These are phyloP conservation scores for Chinchilla lanigera DNA, from an alignment of 2,113 vertebrate genomes.

Conservation along the genomic window DNA sequence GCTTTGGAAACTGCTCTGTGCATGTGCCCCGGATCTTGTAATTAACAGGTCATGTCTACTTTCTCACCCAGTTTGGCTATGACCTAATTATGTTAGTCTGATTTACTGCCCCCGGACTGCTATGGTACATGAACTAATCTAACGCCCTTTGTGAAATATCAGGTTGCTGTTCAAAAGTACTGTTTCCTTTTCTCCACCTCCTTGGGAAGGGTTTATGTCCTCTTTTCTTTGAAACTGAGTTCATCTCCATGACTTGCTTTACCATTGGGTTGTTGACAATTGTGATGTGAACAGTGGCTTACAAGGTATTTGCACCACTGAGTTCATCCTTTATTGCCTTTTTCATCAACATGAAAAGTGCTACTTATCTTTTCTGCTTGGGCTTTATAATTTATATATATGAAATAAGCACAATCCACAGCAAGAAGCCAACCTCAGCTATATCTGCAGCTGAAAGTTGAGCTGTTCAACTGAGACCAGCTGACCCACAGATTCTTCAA, in stretches of 20 bases:
- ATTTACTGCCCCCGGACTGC: not conserved
- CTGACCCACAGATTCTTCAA: not conserved
- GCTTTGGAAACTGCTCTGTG: not conserved
- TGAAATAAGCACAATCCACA: not conserved
- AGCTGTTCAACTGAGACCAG: not conserved
- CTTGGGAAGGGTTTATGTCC: fast-evolving
- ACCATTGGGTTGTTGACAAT: not conserved
- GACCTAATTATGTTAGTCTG: not conserved
- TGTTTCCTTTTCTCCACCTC: not conserved
- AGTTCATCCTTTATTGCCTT: not conserved
- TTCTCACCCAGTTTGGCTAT: not conserved
- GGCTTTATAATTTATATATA: not conserved
- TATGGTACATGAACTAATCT: not conserved
- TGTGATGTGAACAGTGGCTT: not conserved
- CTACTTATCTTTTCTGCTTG: not conserved
- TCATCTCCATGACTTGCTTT: not conserved
- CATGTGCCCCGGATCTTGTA: not conserved
- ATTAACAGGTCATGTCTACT: not conserved
- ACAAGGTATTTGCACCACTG: not conserved
- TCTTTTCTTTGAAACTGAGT: not conserved
- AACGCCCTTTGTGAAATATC: not conserved
- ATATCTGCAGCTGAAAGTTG: not conserved
- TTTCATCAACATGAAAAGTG: not conserved
- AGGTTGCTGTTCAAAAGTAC: not conserved
- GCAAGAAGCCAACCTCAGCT: not conserved